Evolutionary conservation across 2,113 vertebrate genomes (phyloP), one percentile per base, ranked within the genome.

Genomic region (Sorex araneus): DNA sequence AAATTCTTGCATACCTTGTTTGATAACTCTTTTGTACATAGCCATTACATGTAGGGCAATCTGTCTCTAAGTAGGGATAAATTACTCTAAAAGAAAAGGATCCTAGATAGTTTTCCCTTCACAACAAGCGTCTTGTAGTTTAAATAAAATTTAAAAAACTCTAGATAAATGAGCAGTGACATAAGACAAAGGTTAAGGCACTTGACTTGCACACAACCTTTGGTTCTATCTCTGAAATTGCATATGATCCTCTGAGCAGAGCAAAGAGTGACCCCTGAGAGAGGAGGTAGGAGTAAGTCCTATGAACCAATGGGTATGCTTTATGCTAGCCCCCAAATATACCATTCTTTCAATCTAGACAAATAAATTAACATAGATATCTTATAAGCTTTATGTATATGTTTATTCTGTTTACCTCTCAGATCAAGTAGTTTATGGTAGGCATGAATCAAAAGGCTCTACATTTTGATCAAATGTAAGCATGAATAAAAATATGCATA

Each of bases 131-230:
- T 98, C 98, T 99, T 98, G 99, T 98, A 98, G 98, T 98, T 99
- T 98, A 98, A 98, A 98, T 98, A 98, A 98, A 98, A 98, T 99
- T 98, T 99, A 99, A 99, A 99, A 99, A 98, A 98, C 11, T 15
- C 40, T 50, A 13, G 47, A 50, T 9, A 50, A 50, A 12, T 50
- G 2, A 50, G 10, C 5, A 50, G 13, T 50, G 47, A 50, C 6
- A 50, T 50, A 50, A 50, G 9, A 50, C 47, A 50, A 50, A 50
- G 47, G 2, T 50, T 50, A 50, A 50, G 47, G 47, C 13, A 50
- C 10, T 13, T 50, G 47, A 2, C 13, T 13, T 50, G 47, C 13
- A 50, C 47, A 50, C 47, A 50, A 50, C 47, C 47, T 13, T 50
- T 9, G 13, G 47, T 50, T 50, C 47, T 50, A 50, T 50, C 10